Evolutionary conservation across 2,888 invertebrate species (phyloP).

Genomic region (Zhuqinia jingwanae): DNA sequence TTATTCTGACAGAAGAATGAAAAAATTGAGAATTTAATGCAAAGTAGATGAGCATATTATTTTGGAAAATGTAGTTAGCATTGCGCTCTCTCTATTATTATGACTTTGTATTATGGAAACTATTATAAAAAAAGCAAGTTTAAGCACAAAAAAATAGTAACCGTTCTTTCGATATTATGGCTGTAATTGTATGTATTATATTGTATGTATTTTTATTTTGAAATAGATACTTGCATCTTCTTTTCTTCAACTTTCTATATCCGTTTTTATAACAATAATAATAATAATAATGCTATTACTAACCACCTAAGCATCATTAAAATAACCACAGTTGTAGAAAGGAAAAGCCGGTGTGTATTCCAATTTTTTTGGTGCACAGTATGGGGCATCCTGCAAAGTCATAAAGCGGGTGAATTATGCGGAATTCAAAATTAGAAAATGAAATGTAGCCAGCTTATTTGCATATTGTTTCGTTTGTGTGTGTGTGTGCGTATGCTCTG

Average conservation of each 20-base stretch:
- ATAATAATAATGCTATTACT: no score
- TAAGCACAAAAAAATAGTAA: no score
- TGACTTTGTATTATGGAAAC: not conserved
- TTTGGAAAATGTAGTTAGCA: conserved; percentile 26
- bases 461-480: conserved; percentile 45
- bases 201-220: not conserved
- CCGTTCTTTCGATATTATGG: no score
- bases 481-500: not conserved
- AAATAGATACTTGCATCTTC: not conserved
- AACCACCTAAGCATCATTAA: not conserved
- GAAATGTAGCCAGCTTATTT: conserved; percentile 65
- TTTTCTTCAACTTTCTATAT: not conserved
- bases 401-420: conserved; percentile 57
- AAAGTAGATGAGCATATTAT: conserved; percentile 52
- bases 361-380: conserved; percentile 40
- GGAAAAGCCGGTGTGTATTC: conserved; percentile 6
- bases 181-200: no score
- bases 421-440: conserved; percentile 67
- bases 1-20: conserved; percentile 56
- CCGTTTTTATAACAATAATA: not conserved
- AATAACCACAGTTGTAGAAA: not conserved
- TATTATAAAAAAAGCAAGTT: no score
- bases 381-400: conserved; percentile 44
- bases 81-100: no score
- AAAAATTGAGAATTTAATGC: conserved; percentile 56